phyloP scores from a whole-genome alignment of 2,113 vertebrate species.

The Boleophthalmus pectinirostris region DNA sequence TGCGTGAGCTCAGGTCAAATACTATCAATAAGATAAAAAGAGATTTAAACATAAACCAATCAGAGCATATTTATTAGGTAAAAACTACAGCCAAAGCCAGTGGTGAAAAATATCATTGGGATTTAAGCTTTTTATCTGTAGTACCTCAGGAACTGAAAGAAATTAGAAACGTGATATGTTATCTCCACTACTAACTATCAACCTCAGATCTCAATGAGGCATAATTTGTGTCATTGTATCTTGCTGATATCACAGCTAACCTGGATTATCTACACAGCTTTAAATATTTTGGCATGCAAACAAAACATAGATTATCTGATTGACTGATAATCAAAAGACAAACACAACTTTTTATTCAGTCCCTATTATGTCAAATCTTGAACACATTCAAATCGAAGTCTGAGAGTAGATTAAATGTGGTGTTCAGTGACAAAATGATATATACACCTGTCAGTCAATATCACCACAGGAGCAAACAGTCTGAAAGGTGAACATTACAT shows the following conservation, averaged over 20 bases:
- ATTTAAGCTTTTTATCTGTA: conserved; percentile 56
- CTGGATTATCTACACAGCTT: not conserved
- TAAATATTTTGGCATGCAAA: not conserved
- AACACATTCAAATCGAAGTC: not conserved
- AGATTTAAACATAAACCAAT: conserved; percentile 44
- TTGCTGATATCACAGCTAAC: not conserved
- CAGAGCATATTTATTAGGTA: conserved; percentile 61
- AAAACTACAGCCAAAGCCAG: conserved; percentile 39
- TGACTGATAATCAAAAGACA: not conserved
- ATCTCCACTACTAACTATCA: conserved; percentile 43
- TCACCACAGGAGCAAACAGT: too few relatives aligned
- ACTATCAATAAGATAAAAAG: too few relatives aligned
- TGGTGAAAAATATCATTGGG: conserved; percentile 29
- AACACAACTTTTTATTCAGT: not conserved
- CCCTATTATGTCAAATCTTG: not conserved
- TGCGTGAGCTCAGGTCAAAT: too few relatives aligned
- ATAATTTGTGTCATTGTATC: not conserved
- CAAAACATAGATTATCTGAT: not conserved
- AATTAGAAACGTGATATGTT: conserved; percentile 44
- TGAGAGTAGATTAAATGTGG: too few relatives aligned
- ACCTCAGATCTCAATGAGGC: conserved; percentile 18
- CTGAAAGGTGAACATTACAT: too few relatives aligned
- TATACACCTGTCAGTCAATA: too few relatives aligned
- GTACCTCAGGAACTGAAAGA: conserved; percentile 53
- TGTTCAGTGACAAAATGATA: too few relatives aligned